phyloP scores from a whole-genome alignment of 2,888 invertebrate genomes.

The Vannuccia rotundouncinata region DNA sequence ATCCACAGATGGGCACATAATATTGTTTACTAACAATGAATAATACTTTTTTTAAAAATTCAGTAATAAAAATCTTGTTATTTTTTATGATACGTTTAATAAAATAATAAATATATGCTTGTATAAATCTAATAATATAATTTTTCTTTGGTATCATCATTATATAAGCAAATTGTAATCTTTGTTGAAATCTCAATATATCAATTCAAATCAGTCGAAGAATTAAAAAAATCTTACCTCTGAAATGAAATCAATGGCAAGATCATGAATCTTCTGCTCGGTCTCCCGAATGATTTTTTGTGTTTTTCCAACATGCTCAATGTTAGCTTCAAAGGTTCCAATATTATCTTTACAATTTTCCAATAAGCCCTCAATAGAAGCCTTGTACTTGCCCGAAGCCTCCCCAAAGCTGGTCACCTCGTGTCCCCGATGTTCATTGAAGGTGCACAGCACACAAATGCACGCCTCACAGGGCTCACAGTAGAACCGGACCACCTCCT shows the following conservation, averaged over 20 bases:
- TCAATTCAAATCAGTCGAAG: no score
- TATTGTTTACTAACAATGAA: no score
- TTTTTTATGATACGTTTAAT: no score
- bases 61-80: no score
- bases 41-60: no score
- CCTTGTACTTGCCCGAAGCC: conserved; percentile 55
- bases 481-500: conserved; percentile 56
- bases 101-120: no score
- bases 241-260: conserved; percentile 53
- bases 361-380: conserved; percentile 50
- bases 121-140: no score
- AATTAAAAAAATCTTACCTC: no score
- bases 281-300: conserved; percentile 52
- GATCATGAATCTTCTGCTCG: conserved; percentile 53
- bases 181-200: no score
- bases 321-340: conserved; percentile 49
- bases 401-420: conserved; percentile 53
- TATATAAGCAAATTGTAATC: no score
- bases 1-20: no score
- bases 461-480: conserved; percentile 55
- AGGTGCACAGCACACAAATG: conserved; percentile 57
- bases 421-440: conserved; percentile 56
- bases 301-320: conserved; percentile 48
- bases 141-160: no score
- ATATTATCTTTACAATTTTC: conserved; percentile 51